Conservation (phyloP, 2,113 vertebrate species). For the Nerophis ophidion region DNA sequence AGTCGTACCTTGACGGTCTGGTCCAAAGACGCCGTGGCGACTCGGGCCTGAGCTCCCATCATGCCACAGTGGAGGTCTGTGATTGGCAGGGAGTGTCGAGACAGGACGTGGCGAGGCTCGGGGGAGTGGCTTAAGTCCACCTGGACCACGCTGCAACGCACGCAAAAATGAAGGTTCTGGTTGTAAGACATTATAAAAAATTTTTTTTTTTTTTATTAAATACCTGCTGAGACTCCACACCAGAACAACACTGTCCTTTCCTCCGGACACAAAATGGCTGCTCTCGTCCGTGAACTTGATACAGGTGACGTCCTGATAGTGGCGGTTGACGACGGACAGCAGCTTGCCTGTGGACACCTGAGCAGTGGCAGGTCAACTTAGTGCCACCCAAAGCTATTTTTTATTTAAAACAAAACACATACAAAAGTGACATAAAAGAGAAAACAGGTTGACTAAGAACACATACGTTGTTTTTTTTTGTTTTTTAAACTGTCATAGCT, state of each 20-base stretch:
- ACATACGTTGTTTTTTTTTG: too few species aligned
- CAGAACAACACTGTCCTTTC: conserved; percentile 89
- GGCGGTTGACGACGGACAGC: conserved; percentile 81
- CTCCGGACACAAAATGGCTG: conserved; percentile 91
- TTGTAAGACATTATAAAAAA: not conserved
- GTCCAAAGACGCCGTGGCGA: conserved; percentile 86
- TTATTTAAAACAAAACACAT: too few species aligned
- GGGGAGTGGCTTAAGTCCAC: conserved; percentile 75
- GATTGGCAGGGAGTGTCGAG: conserved; percentile 88
- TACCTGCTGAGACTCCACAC: conserved; percentile 91
- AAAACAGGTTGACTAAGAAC: too few species aligned
- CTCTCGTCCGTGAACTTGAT: conserved; percentile 87
- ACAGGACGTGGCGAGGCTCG: conserved; percentile 84
- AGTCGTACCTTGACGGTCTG: conserved; percentile 87
- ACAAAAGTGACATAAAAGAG: too few species aligned
- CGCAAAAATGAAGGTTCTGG: too few species aligned
- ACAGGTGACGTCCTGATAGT: conserved; percentile 93
- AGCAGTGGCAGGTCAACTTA: conserved; percentile 2
- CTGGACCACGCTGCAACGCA: conserved; percentile 73
- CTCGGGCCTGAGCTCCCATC: conserved; percentile 83
- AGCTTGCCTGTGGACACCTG: conserved; percentile 90
- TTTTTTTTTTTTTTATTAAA: too few species aligned
- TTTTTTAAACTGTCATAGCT: too few species aligned
- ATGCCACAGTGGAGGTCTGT: conserved; percentile 91
- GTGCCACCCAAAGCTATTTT: too few species aligned